phyloP scores from a whole-genome alignment of 2,888 invertebrate genomes.

The Trichopoda pennipes region DNA sequence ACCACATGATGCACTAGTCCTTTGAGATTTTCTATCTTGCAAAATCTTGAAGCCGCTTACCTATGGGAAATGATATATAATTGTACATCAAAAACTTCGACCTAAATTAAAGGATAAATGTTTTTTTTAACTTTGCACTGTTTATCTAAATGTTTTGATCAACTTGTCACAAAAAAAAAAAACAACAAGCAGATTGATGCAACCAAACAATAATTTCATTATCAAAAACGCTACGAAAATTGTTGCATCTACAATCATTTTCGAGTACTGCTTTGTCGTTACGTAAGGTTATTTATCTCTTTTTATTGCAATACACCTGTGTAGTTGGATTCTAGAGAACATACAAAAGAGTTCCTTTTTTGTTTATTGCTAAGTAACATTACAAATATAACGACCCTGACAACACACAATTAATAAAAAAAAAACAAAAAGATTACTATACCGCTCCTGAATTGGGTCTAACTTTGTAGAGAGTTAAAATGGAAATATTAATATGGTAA shows the following conservation, averaged over 20 bases:
- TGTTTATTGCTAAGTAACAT: constrained; percentile 19
- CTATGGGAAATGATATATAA: too few species aligned
- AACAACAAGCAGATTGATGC: not conserved
- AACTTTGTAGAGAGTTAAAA: constrained; percentile 25
- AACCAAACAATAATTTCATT: constrained; percentile 3
- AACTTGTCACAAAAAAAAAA: not conserved
- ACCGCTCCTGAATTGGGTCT: constrained; percentile 29
- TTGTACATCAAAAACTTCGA: not conserved
- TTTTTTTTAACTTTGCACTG: not conserved
- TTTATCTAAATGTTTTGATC: constrained; percentile 11
- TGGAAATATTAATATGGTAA: constrained; percentile 35
- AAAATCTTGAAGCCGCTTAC: too few species aligned
- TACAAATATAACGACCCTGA: constrained; percentile 32
- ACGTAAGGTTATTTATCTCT: constrained; percentile 48
- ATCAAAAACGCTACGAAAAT: not conserved
- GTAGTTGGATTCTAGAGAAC: constrained; percentile 51
- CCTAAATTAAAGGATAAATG: not conserved
- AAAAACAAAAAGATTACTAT: constrained; percentile 32
- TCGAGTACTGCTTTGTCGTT: constrained; percentile 33
- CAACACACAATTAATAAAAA: constrained; percentile 45
- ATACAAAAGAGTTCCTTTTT: constrained; percentile 13
- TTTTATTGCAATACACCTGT: constrained; percentile 60
- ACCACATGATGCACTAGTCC: too few species aligned
- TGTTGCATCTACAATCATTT: not conserved
- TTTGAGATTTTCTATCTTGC: too few species aligned